Evolutionary conservation across 2,113 vertebrate genomes (phyloP).

Genomic region (Ptilonorhynchus violaceus): DNA sequence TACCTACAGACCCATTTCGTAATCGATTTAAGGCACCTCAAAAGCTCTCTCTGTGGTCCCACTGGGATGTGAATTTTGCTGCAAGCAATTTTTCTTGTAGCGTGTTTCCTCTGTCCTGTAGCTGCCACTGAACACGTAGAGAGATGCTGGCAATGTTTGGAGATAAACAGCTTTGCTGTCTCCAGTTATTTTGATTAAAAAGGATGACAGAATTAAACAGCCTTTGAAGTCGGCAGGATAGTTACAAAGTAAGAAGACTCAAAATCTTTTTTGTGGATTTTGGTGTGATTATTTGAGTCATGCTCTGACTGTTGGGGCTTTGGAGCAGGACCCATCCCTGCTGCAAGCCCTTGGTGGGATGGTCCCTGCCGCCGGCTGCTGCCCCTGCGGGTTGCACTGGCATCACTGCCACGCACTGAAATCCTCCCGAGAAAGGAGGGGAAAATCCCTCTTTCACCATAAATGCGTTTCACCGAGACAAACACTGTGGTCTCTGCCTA

Average conservation of each 20-base stretch:
- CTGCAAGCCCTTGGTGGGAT: background rate
- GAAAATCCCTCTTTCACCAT: background rate
- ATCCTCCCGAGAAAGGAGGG: background rate
- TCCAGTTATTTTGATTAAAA: constrained; percentile 25
- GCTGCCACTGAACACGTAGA: background rate
- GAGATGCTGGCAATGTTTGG: background rate
- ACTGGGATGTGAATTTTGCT: background rate
- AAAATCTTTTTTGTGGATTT: background rate
- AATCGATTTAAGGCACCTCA: background rate
- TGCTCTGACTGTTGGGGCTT: background rate
- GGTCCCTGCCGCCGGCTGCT: background rate
- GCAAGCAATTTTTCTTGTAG: background rate
- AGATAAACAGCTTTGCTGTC: constrained; percentile 28
- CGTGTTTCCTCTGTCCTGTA: background rate
- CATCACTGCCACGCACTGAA: background rate
- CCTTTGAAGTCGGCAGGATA: constrained; percentile 28
- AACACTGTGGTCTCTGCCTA: background rate
- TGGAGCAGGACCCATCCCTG: background rate
- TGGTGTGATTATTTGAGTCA: background rate
- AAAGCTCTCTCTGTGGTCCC: background rate
- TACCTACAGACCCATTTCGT: background rate
- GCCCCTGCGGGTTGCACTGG: background rate
- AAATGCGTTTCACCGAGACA: background rate
- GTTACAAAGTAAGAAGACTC: background rate
- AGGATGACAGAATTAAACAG: background rate